Percentiles rank a stretch among this genome's conserved stretches.
These are phyloP conservation scores for Brachionichthys hirsutus DNA, from an alignment of 2,113 vertebrate genomes.

Conservation along the genomic window DNA sequence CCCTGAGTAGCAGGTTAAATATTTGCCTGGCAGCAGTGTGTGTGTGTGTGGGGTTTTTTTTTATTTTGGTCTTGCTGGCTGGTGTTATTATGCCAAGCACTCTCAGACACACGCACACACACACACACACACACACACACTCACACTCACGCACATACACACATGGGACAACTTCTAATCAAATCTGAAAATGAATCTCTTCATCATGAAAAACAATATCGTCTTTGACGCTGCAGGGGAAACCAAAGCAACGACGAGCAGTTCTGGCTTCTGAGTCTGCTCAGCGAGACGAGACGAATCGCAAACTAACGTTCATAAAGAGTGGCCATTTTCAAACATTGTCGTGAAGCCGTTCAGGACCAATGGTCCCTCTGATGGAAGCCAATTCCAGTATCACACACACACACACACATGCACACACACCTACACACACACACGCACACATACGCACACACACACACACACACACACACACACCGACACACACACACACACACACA, in stretches of 20 bases:
- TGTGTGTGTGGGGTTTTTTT: conserved; percentile 27
- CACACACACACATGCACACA: no score
- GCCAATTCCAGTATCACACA: background rate
- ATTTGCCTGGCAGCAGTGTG: conserved; percentile 36
- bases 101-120: conserved; percentile 7
- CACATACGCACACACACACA: no score
- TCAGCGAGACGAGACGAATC: background rate
- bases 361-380: background rate
- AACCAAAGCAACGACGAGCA: background rate
- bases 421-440: no score
- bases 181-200: conserved; percentile 13
- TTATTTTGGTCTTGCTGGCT: conserved; percentile 15
- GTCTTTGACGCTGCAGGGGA: background rate
- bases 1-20: conserved; percentile 41
- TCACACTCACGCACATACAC: no score
- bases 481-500: no score
- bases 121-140: no score
- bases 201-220: conserved; percentile 2
- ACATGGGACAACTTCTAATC: background rate
- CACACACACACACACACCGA: no score
- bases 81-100: conserved; percentile 18
- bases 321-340: background rate
- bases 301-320: background rate
- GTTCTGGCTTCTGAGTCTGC: background rate
- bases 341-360: background rate